A percentile compares a stretch with the other conserved stretches of the same genome.
Conservation (phyloP, 2,888 invertebrate genomes). For the Thymelicus lineola region DNA sequence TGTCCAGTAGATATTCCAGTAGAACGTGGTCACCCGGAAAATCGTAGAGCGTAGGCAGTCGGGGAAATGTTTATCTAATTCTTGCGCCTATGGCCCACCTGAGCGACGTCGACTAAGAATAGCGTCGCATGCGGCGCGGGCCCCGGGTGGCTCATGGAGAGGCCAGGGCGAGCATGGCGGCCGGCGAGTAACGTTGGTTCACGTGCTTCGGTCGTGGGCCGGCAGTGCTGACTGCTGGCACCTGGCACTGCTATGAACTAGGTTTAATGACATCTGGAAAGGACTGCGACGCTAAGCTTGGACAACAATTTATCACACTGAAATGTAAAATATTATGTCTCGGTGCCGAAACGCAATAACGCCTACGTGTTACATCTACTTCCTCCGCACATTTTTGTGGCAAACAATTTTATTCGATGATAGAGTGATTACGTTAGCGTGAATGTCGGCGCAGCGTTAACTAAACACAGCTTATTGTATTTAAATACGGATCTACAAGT, state of each 20-base stretch:
- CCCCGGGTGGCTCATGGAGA: not conserved
- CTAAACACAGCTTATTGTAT: too few relatives aligned
- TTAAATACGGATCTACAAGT: too few relatives aligned
- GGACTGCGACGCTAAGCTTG: conserved; percentile 1
- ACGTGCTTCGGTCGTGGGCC: too few relatives aligned
- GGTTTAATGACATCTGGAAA: conserved; percentile 5
- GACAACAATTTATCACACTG: conserved; percentile 6
- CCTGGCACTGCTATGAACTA: too few relatives aligned
- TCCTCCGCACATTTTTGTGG: not conserved
- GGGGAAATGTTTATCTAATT: conserved; percentile 16
- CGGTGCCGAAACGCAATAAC: not conserved
- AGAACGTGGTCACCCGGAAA: not conserved
- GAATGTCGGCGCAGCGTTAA: too few relatives aligned
- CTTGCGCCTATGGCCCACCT: conserved; percentile 31
- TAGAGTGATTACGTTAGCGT: too few relatives aligned
- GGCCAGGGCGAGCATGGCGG: not conserved
- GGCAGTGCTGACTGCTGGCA: not conserved
- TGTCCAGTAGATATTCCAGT: too few relatives aligned
- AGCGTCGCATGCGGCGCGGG: conserved; percentile 16
- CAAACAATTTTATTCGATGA: too few relatives aligned
- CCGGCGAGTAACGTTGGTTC: not conserved
- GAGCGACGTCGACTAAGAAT: conserved; percentile 30
- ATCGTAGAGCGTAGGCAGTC: conserved; percentile 8
- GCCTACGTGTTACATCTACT: not conserved
- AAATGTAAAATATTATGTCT: not conserved